Percentiles rank a stretch among this genome's conserved stretches.
Evolutionary conservation across 1,140 invertebrate species (phyloP).

Genomic region (Ostrea denselamellosa): DNA sequence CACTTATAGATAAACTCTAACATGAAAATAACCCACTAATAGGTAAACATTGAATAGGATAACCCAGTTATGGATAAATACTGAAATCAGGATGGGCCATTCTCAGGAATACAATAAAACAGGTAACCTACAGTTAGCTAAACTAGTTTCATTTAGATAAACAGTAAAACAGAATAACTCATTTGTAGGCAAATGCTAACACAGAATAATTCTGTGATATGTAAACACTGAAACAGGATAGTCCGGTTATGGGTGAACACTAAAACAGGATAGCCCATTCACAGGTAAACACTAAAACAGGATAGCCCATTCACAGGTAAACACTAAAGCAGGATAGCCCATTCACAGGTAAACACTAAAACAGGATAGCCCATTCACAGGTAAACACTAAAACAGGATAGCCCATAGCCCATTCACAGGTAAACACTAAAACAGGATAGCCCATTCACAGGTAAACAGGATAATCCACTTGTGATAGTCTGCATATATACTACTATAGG

Average conservation of each 20-base stretch:
- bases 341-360: not conserved
- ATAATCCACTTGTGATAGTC: too few species aligned
- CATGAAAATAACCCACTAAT: not conserved
- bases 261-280: not conserved
- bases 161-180: not conserved
- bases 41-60: not conserved
- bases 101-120: not conserved
- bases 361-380: not conserved
- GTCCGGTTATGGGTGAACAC: not conserved
- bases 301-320: too few species aligned
- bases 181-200: not conserved
- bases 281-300: not conserved
- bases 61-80: not conserved
- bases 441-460: conserved; percentile 8
- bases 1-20: not conserved
- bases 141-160: not conserved
- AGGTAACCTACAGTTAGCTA: not conserved
- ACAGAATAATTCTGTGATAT: not conserved
- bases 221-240: not conserved
- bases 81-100: too few species aligned
- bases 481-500: too few species aligned
- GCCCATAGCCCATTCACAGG: not conserved
- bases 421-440: not conserved
- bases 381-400: too few species aligned
- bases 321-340: too few species aligned